These are phyloP conservation scores for Anoncus sp. DNA, from an alignment of 2,888 invertebrate species.

Conservation along the genomic window DNA sequence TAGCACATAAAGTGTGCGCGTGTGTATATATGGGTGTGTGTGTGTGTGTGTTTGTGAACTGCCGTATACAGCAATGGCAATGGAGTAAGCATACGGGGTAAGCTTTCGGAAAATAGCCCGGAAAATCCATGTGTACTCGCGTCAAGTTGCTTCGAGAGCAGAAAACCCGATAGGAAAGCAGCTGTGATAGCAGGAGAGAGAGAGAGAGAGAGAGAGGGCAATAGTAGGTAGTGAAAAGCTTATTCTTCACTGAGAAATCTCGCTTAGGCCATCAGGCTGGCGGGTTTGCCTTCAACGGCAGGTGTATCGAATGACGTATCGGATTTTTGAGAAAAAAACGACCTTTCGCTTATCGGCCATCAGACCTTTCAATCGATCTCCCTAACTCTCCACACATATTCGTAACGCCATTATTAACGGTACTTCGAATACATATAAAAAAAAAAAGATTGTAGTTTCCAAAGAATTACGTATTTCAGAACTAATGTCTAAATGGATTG, in stretches of 20 bases:
- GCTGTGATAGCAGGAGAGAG: neutral
- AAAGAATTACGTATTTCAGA: no score
- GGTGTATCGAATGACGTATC: conserved; percentile 48
- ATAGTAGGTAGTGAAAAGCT: conserved; percentile 29
- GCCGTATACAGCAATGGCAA: conserved; percentile 1
- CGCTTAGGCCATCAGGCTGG: neutral
- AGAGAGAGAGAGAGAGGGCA: neutral
- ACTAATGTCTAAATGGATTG: no score
- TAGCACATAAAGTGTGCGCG: neutral
- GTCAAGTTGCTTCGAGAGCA: conserved; percentile 30
- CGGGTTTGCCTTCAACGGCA: conserved; percentile 13
- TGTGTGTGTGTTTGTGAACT: no score
- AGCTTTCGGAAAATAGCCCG: conserved; percentile 36
- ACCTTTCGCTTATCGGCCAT: neutral
- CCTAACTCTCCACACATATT: neutral
- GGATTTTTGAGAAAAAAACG: conserved; percentile 36
- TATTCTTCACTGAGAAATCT: conserved; percentile 37
- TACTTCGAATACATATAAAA: no score
- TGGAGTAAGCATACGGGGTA: conserved; percentile 8
- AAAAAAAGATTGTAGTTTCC: no score
- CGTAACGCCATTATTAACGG: neutral
- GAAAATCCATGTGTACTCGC: conserved; percentile 24
- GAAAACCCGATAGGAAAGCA: conserved; percentile 17
- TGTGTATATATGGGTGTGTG: neutral
- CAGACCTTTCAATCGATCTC: conserved; percentile 22